Evolutionary conservation across 1,140 invertebrate genomes (phyloP).

Genomic region (Anastrepha obliqua): DNA sequence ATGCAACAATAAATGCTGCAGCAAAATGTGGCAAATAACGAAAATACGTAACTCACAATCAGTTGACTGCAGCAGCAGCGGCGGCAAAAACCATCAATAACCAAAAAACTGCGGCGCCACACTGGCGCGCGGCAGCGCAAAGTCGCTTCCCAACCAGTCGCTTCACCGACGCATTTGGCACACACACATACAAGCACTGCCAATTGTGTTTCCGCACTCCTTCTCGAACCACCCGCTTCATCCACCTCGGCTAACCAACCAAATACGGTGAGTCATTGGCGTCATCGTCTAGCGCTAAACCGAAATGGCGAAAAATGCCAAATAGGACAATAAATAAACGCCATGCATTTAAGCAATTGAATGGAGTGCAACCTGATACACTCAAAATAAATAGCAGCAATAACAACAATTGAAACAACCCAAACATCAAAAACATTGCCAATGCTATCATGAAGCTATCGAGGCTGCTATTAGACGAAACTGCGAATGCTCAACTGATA

Average conservation of each 20-base stretch:
- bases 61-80: constrained; percentile 14
- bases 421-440: not conserved
- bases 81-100: constrained; percentile 42
- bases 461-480: not conserved
- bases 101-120: constrained; percentile 35
- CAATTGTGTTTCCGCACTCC: not conserved
- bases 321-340: constrained; percentile 9
- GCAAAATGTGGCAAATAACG: constrained; percentile 34
- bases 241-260: not conserved
- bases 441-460: constrained; percentile 4
- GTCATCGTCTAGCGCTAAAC: not conserved
- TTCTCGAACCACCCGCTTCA: not conserved
- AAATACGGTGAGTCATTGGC: not conserved
- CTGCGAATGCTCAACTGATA: not conserved
- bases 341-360: constrained; percentile 45
- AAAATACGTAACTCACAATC: not conserved
- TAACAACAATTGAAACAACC: not conserved
- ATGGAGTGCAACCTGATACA: constrained; percentile 44
- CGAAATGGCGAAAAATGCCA: constrained; percentile 2
- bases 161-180: too few species aligned
- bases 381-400: constrained; percentile 24
- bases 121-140: not conserved
- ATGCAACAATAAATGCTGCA: constrained; percentile 12
- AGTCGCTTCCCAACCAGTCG: too few species aligned
- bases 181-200: too few species aligned